A percentile compares a stretch with the other conserved stretches of the same genome.
Evolutionary conservation across 2,797 vertebrate genomes (phyloP).

Genomic region (Hippopotamyrus pictus): DNA sequence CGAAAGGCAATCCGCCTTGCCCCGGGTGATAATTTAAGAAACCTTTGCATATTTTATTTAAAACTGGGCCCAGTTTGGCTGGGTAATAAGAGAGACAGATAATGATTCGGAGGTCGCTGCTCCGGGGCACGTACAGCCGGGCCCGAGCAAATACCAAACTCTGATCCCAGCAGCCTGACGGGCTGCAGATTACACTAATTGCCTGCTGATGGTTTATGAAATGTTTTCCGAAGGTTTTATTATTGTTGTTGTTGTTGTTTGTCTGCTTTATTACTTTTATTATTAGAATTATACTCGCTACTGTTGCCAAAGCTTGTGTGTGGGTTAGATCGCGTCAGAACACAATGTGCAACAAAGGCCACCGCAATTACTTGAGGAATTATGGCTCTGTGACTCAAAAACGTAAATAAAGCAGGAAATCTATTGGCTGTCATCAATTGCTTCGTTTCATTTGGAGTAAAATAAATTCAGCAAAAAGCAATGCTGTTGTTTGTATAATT

Average conservation of each 20-base stretch:
- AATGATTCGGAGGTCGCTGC: conserved; percentile 99
- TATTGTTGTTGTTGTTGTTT: conserved; percentile 67
- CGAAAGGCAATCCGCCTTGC: conserved; percentile 98
- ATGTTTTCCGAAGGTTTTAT: conserved; percentile 86
- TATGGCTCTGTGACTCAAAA: background rate
- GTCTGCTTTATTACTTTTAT: conserved; percentile 74
- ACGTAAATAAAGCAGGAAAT: conserved; percentile 9
- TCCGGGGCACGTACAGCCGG: conserved; percentile 95
- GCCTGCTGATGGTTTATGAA: conserved; percentile 98
- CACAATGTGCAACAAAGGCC: background rate
- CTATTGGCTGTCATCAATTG: background rate
- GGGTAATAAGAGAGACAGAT: conserved; percentile 99
- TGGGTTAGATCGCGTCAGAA: conserved; percentile 4
- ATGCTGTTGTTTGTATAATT: background rate
- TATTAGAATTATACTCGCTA: conserved; percentile 62
- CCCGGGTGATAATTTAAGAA: conserved; percentile 99
- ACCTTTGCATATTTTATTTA: conserved; percentile 99
- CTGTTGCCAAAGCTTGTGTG: conserved; percentile 1
- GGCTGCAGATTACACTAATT: conserved; percentile 96
- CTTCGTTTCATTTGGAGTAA: background rate
- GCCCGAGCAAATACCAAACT: conserved; percentile 84
- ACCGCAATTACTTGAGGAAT: conserved; percentile 2
- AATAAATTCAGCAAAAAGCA: background rate
- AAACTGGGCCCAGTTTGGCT: conserved; percentile 99
- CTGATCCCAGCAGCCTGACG: conserved; percentile 82